Conservation (phyloP, 2,888 invertebrate genomes). For the Lepidochitona cinerea region DNA sequence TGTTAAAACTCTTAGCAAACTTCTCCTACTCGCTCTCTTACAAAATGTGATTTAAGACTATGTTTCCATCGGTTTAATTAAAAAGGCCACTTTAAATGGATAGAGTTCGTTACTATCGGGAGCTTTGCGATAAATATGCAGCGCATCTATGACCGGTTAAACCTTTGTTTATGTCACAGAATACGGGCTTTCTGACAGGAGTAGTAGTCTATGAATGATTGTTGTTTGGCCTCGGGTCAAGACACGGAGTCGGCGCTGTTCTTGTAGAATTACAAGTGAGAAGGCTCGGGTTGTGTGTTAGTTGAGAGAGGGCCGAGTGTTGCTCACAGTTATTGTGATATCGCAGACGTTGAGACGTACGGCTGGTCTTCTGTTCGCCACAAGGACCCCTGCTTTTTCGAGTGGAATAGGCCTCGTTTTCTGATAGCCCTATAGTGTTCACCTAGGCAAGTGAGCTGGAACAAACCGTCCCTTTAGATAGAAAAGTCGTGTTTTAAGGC, state of each 20-base stretch:
- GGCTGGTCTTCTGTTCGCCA: not conserved
- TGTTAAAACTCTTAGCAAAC: too few species aligned
- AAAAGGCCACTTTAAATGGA: not conserved
- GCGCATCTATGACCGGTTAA: not conserved
- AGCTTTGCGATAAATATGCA: not conserved
- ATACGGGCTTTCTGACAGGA: not conserved
- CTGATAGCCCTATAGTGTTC: not conserved
- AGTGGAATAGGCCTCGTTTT: slow-evolving; percentile 5
- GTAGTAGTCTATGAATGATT: not conserved
- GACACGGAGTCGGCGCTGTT: not conserved
- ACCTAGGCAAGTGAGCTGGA: not conserved
- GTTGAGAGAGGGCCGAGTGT: not conserved
- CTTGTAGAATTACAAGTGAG: not conserved
- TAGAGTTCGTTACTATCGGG: not conserved
- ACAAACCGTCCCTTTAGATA: not conserved
- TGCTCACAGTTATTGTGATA: slow-evolving; percentile 6
- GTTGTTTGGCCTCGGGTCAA: not conserved
- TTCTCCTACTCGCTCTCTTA: too few species aligned
- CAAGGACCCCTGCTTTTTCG: not conserved
- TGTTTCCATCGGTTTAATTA: not conserved
- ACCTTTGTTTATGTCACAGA: not conserved
- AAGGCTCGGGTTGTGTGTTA: not conserved
- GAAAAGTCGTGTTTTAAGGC: not conserved
- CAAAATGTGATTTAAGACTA: too few species aligned
- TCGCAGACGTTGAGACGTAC: not conserved